These are phyloP conservation scores for Ameiurus melas DNA, from an alignment of 2,113 vertebrate species.

Conservation along the genomic window DNA sequence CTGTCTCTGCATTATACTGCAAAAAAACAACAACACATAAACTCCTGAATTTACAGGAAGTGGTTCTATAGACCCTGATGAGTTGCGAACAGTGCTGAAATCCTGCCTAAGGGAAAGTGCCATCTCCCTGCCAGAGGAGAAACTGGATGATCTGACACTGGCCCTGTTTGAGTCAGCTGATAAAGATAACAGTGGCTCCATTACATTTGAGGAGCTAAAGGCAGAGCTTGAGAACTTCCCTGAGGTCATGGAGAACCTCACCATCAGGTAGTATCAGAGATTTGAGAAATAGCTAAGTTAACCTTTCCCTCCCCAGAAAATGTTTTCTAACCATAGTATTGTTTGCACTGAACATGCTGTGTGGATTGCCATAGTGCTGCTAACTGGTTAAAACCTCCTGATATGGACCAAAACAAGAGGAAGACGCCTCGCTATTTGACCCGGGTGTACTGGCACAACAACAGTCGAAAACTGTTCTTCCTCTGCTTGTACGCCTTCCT, in stretches of 20 bases:
- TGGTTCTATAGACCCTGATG: slow-evolving; percentile 82
- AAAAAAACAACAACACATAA: not conserved
- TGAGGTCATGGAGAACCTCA: slow-evolving; percentile 88
- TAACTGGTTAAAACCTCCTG: slow-evolving; percentile 82
- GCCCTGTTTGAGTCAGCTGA: slow-evolving; percentile 84
- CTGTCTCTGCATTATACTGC: not conserved
- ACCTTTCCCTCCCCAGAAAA: not conserved
- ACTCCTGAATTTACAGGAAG: slow-evolving; percentile 70
- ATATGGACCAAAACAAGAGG: slow-evolving; percentile 34
- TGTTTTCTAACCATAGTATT: not conserved
- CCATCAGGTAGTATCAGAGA: slow-evolving; percentile 75
- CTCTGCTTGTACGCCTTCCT: slow-evolving; percentile 68
- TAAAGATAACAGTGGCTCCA: slow-evolving; percentile 80
- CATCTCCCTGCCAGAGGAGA: slow-evolving; percentile 82
- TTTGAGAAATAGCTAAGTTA: not conserved
- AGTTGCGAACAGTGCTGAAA: slow-evolving; percentile 79
- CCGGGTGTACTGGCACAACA: slow-evolving; percentile 79
- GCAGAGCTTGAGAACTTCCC: slow-evolving; percentile 83
- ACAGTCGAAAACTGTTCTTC: slow-evolving; percentile 74
- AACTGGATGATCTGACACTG: slow-evolving; percentile 79
- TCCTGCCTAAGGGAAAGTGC: slow-evolving; percentile 83
- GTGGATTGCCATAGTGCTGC: slow-evolving; percentile 69
- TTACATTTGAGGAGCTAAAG: slow-evolving; percentile 87
- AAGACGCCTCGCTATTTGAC: slow-evolving; percentile 72
- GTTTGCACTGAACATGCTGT: not conserved